A percentile compares a stretch with the other conserved stretches of the same genome.
Evolutionary conservation across 2,888 invertebrate genomes (phyloP).

Genomic region (Drosophila niveifrons): DNA sequence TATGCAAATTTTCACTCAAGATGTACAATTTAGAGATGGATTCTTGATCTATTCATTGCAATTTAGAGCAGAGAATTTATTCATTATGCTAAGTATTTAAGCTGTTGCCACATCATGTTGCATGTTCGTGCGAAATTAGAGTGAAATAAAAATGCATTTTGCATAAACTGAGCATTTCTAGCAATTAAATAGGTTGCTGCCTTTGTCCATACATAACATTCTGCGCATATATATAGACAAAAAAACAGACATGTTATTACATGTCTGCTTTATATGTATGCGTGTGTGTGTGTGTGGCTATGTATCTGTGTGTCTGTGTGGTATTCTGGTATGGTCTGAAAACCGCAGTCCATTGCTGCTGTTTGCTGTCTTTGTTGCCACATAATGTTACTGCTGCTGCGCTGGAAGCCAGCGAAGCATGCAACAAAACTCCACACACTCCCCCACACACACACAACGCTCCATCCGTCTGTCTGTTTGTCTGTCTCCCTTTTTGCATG

Average conservation of each 20-base stretch:
- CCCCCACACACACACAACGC: slow-evolving; percentile 17
- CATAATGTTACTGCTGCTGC: slow-evolving; percentile 63
- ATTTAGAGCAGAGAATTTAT: slow-evolving; percentile 8
- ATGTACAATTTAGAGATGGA: background rate
- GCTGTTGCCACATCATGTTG: slow-evolving; percentile 38
- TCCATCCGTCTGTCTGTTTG: slow-evolving; percentile 25
- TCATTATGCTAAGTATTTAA: slow-evolving; percentile 19
- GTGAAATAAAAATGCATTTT: slow-evolving; percentile 27
- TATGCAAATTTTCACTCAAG: slow-evolving; percentile 55
- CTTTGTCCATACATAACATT: slow-evolving; percentile 32
- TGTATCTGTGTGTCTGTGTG: slow-evolving; percentile 13
- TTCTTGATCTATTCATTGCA: background rate
- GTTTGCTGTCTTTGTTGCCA: slow-evolving; percentile 57
- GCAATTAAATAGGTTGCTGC: slow-evolving; percentile 49
- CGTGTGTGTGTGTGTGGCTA: slow-evolving; percentile 16
- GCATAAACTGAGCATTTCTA: slow-evolving; percentile 34
- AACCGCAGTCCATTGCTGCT: slow-evolving; percentile 66
- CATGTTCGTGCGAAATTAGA: slow-evolving; percentile 62
- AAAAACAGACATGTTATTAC: slow-evolving; percentile 22
- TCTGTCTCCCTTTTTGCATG: slow-evolving; percentile 64
- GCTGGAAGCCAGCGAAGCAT: slow-evolving; percentile 65
- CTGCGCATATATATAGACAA: slow-evolving; percentile 18
- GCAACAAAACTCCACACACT: slow-evolving; percentile 42
- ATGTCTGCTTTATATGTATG: slow-evolving; percentile 16
- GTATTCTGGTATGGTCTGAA: slow-evolving; percentile 53